A percentile compares a stretch with the other conserved stretches of the same genome.
Evolutionary conservation across 2,888 invertebrate genomes (phyloP).

Genomic region (Eupithecia inturbata): DNA sequence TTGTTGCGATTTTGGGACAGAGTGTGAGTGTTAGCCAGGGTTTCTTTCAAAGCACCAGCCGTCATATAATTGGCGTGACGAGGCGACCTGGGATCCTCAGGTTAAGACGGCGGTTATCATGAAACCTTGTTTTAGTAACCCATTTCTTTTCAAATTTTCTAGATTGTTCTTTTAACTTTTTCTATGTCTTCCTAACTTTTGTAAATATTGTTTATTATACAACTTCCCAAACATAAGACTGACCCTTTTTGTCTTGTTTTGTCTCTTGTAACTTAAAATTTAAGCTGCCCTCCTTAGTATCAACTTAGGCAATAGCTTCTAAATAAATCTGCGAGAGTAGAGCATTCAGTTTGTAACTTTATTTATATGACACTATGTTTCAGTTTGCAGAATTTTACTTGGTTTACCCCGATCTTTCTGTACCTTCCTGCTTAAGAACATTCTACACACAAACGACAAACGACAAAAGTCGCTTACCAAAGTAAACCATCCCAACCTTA

Average conservation of each 20-base stretch:
- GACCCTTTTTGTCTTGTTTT: slow-evolving; percentile 82
- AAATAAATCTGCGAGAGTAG: slow-evolving; percentile 45
- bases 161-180: slow-evolving; percentile 70
- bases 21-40: slow-evolving; percentile 56
- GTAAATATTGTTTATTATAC: slow-evolving; percentile 82
- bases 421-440: background rate
- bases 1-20: slow-evolving; percentile 72
- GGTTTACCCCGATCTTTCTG: background rate
- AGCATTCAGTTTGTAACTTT: slow-evolving; percentile 13
- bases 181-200: slow-evolving; percentile 81
- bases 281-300: slow-evolving; percentile 74
- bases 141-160: slow-evolving; percentile 59
- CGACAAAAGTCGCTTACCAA: slow-evolving; percentile 1
- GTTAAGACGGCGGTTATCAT: slow-evolving; percentile 1
- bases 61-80: background rate
- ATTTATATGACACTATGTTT: background rate
- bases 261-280: slow-evolving; percentile 73
- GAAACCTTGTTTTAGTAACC: slow-evolving; percentile 38
- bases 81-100: background rate
- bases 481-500: background rate
- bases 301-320: slow-evolving; percentile 69
- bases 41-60: background rate
- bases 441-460: background rate
- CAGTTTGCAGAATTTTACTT: background rate
- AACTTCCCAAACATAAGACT: slow-evolving; percentile 84